Percentiles rank a stretch among this genome's conserved stretches.
Evolutionary conservation across 2,888 invertebrate species (phyloP).

Genomic region (Hipparchia semele): DNA sequence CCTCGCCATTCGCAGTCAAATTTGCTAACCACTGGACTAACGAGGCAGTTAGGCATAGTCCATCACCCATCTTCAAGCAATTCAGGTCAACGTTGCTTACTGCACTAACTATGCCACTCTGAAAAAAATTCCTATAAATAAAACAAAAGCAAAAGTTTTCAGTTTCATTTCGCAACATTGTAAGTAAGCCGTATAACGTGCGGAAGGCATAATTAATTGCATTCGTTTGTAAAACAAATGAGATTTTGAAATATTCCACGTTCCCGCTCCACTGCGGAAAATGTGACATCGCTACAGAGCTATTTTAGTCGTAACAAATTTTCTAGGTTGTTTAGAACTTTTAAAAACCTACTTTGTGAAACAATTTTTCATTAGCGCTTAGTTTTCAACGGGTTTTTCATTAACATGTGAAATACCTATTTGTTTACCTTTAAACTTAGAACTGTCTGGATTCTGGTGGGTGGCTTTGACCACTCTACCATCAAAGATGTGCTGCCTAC

Average conservation of each 20-base stretch:
- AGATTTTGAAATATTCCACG: constrained; percentile 27
- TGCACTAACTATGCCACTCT: too few relatives aligned
- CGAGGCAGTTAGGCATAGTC: too few relatives aligned
- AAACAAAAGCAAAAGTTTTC: background rate
- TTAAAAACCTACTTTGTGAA: background rate
- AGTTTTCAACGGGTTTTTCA: background rate
- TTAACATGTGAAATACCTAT: background rate
- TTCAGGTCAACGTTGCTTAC: too few relatives aligned
- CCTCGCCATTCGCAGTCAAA: too few relatives aligned
- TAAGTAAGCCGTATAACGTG: constrained; percentile 30
- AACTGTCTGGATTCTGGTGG: too few relatives aligned
- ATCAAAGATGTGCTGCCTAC: too few relatives aligned
- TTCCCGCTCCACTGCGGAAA: background rate
- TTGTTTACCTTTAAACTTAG: too few relatives aligned
- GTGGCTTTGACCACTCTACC: too few relatives aligned
- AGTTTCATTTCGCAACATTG: constrained; percentile 4
- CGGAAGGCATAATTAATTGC: constrained; percentile 28
- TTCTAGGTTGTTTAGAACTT: constrained; percentile 2
- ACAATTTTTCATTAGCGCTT: background rate
- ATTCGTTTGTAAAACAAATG: constrained; percentile 37
- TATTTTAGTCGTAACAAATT: constrained; percentile 8
- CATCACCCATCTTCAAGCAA: too few relatives aligned
- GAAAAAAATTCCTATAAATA: background rate
- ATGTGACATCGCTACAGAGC: constrained; percentile 4
- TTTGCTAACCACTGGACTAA: too few relatives aligned